Percentiles rank a stretch among this genome's conserved stretches.
phyloP scores from a whole-genome alignment of 2,113 vertebrate genomes.

The Glareola pratincola region DNA sequence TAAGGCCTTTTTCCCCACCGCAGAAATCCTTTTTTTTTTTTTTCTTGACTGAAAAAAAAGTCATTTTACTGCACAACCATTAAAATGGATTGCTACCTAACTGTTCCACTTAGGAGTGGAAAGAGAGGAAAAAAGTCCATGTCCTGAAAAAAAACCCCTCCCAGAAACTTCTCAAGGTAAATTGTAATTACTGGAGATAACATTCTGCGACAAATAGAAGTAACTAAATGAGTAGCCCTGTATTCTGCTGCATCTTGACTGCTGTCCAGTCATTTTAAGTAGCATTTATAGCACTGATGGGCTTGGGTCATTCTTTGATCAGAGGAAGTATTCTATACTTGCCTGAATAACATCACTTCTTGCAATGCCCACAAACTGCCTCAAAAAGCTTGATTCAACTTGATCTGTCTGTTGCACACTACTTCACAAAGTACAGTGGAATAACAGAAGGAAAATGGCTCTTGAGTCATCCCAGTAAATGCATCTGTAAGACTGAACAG shows the following conservation, averaged over 20 bases:
- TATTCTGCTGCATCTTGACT: neutral
- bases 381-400: neutral
- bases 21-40: neutral
- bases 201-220: neutral
- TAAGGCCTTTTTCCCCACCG: neutral
- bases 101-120: neutral
- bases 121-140: neutral
- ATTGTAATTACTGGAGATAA: constrained; percentile 4
- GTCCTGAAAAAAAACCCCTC: neutral
- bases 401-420: neutral
- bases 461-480: neutral
- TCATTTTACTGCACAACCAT: neutral
- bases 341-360: neutral
- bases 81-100: neutral
- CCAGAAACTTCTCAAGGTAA: neutral
- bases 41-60: neutral
- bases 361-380: neutral
- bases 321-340: neutral
- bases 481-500: neutral
- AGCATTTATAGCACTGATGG: neutral
- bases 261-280: neutral
- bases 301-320: neutral
- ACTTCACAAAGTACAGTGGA: neutral
- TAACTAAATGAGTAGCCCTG: neutral
- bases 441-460: neutral